These are phyloP conservation scores for Trachurus trachurus DNA, from an alignment of 2,797 vertebrate species.

Conservation along the genomic window DNA sequence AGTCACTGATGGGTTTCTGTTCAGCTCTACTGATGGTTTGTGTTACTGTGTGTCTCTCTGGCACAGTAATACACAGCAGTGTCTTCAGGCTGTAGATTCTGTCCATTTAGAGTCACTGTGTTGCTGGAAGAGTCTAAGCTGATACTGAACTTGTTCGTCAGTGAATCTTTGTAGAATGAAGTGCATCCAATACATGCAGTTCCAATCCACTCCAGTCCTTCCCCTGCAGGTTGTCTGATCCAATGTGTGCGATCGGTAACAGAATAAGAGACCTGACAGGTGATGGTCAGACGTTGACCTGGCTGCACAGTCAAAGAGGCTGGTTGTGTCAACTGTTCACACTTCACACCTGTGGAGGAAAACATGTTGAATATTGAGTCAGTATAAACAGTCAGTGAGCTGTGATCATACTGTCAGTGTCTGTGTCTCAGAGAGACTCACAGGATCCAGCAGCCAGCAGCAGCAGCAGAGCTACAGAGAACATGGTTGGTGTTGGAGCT, in stretches of 20 bases:
- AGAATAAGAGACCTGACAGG: slow-evolving; percentile 4
- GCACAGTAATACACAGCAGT: no score
- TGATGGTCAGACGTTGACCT: no score
- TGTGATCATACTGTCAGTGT: no score
- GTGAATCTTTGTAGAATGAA: not conserved
- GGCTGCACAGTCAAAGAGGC: no score
- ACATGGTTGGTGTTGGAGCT: slow-evolving; percentile 34
- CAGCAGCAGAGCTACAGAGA: slow-evolving; percentile 57
- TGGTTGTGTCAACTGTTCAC: no score
- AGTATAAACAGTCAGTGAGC: no score
- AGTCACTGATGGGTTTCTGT: slow-evolving; percentile 48
- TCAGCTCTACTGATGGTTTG: slow-evolving; percentile 23
- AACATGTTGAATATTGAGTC: no score
- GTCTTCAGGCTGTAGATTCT: no score
- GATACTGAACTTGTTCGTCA: not conserved
- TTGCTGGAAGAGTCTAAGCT: not conserved
- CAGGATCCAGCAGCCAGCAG: slow-evolving; percentile 60
- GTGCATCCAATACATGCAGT: not conserved
- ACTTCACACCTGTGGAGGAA: no score
- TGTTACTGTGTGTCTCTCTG: not conserved
- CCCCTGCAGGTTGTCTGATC: not conserved
- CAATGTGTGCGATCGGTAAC: not conserved
- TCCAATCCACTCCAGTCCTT: slow-evolving; percentile 4
- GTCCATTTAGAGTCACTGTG: not conserved
- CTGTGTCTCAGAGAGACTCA: slow-evolving; percentile 15